phyloP scores from a whole-genome alignment of 2,888 invertebrate genomes.

The Sipha maydis region DNA sequence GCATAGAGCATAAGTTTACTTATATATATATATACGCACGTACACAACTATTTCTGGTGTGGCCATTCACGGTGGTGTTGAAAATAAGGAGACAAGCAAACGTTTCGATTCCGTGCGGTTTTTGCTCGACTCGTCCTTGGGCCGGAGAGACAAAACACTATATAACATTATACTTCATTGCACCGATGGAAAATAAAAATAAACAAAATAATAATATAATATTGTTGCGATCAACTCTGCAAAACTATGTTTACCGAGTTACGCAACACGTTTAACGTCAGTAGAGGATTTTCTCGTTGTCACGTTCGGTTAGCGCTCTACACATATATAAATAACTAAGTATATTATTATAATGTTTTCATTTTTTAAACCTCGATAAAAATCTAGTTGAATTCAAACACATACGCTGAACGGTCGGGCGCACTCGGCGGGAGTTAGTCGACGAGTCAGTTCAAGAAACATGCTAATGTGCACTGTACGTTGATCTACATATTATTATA shows the following conservation, averaged over 20 bases:
- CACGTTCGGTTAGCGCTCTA: constrained; percentile 37
- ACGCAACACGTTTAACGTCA: constrained; percentile 2
- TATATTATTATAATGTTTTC: neutral
- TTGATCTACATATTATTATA: neutral
- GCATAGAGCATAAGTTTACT: neutral
- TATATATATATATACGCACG: neutral
- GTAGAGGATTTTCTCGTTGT: constrained; percentile 35
- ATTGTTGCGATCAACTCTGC: constrained; percentile 7
- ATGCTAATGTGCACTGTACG: neutral
- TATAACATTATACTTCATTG: neutral
- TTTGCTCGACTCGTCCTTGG: constrained; percentile 32
- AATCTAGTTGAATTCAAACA: constrained; percentile 19
- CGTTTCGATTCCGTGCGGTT: constrained; percentile 32
- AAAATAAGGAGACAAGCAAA: constrained; percentile 2
- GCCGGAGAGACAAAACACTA: neutral
- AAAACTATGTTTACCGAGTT: neutral
- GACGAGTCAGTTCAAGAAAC: neutral
- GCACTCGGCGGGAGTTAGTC: neutral
- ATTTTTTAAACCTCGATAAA: neutral
- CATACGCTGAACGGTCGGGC: neutral
- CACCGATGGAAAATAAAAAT: neutral
- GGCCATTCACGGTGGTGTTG: neutral
- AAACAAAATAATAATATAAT: neutral
- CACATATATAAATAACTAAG: neutral
- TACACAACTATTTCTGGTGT: neutral